Conservation (phyloP, 2,113 vertebrate genomes). For the Tricholaema leucomelas region DNA sequence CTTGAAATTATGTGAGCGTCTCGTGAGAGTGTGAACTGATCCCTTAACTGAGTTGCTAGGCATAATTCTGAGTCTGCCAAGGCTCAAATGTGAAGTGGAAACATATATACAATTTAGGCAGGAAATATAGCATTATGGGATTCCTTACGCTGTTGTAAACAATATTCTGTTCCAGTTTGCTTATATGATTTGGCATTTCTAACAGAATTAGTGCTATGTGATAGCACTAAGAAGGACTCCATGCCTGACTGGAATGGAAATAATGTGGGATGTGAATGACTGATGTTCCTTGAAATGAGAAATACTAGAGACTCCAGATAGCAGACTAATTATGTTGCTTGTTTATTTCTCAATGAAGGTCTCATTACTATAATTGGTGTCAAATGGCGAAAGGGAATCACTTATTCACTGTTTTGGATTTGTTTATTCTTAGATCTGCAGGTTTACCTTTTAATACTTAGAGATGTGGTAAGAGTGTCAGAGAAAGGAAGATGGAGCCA, state of each 20-base stretch:
- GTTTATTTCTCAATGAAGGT: background rate
- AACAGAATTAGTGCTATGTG: background rate
- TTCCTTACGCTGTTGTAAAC: slow-evolving; percentile 34
- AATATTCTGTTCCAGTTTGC: slow-evolving; percentile 14
- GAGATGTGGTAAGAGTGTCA: background rate
- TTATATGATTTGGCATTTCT: slow-evolving; percentile 25
- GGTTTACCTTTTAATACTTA: background rate
- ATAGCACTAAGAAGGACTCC: background rate
- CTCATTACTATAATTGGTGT: background rate
- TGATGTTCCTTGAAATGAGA: slow-evolving; percentile 11
- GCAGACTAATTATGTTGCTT: slow-evolving; percentile 6
- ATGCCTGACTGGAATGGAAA: background rate
- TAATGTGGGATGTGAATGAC: background rate
- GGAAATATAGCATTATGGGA: slow-evolving; percentile 7
- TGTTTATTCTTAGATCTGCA: background rate
- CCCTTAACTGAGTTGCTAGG: background rate
- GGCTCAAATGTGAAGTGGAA: slow-evolving; percentile 27
- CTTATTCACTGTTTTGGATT: background rate
- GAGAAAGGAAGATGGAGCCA: background rate
- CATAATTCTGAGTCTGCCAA: slow-evolving; percentile 31
- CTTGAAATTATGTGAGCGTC: background rate
- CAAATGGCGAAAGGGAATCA: background rate
- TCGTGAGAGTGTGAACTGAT: background rate
- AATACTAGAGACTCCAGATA: background rate
- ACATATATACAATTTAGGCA: background rate